Evolutionary conservation across 2,113 vertebrate species (phyloP).

Genomic region (Lamprotornis superbus): DNA sequence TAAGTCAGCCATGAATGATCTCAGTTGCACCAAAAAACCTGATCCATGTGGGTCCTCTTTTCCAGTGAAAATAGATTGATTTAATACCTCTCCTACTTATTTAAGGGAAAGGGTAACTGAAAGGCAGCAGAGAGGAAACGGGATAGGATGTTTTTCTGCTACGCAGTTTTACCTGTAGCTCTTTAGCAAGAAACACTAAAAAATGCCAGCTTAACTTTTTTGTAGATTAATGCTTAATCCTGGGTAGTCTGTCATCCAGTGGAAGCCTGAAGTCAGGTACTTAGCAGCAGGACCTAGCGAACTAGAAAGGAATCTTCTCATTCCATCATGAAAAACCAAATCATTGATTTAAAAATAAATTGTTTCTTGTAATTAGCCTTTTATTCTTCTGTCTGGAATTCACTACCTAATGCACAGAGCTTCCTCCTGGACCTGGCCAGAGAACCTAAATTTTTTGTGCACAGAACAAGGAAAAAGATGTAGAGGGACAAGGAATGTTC

Average conservation of each 20-base stretch:
- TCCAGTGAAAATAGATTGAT: neutral
- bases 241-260: neutral
- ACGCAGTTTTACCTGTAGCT: neutral
- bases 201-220: neutral
- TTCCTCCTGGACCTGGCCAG: neutral
- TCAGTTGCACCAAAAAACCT: neutral
- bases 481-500: neutral
- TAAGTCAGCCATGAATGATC: neutral
- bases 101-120: neutral
- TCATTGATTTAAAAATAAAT: neutral
- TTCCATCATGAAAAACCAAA: neutral
- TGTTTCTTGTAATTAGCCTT: neutral
- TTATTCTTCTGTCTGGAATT: neutral
- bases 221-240: neutral
- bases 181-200: neutral
- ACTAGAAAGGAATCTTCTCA: neutral
- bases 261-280: neutral
- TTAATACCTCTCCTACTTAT: neutral
- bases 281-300: neutral
- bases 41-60: neutral
- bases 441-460: neutral
- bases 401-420: neutral
- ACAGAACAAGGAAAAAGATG: neutral
- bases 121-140: neutral
- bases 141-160: neutral